phyloP scores from a whole-genome alignment of 1,140 invertebrate genomes.

The Leptoteleia sp. region DNA sequence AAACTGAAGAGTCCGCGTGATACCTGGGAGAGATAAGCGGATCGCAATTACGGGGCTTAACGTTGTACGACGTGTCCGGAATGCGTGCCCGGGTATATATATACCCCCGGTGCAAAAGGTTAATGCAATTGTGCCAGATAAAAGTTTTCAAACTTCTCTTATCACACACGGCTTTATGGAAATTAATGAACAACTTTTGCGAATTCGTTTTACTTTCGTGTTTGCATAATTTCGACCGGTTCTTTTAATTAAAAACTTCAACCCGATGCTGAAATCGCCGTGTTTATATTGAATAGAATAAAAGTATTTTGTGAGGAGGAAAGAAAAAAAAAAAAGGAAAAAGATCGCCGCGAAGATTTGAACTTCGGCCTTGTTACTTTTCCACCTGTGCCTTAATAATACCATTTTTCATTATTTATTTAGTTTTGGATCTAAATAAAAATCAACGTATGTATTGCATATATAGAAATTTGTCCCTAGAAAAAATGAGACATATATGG shows the following conservation, averaged over 20 bases:
- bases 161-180: constrained; percentile 59
- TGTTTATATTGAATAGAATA: not conserved
- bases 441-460: too few relatives aligned
- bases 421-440: too few relatives aligned
- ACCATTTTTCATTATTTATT: too few relatives aligned
- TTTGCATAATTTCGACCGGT: constrained; percentile 49
- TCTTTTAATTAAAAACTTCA: constrained; percentile 39
- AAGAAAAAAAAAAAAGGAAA: not conserved
- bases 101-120: constrained; percentile 58
- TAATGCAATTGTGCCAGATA: constrained; percentile 65
- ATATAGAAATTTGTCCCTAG: too few relatives aligned
- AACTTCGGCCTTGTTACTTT: not conserved
- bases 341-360: not conserved
- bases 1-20: constrained; percentile 62
- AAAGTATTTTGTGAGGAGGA: not conserved
- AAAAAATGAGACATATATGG: too few relatives aligned
- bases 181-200: constrained; percentile 60
- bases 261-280: constrained; percentile 1
- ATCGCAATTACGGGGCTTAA: constrained; percentile 67
- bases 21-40: constrained; percentile 65
- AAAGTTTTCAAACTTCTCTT: constrained; percentile 66
- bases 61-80: constrained; percentile 65
- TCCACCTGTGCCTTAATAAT: too few relatives aligned
- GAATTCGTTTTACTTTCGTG: constrained; percentile 25
- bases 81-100: constrained; percentile 53